Conservation (phyloP, 1,140 invertebrate species). For the Achatina immaculata region DNA sequence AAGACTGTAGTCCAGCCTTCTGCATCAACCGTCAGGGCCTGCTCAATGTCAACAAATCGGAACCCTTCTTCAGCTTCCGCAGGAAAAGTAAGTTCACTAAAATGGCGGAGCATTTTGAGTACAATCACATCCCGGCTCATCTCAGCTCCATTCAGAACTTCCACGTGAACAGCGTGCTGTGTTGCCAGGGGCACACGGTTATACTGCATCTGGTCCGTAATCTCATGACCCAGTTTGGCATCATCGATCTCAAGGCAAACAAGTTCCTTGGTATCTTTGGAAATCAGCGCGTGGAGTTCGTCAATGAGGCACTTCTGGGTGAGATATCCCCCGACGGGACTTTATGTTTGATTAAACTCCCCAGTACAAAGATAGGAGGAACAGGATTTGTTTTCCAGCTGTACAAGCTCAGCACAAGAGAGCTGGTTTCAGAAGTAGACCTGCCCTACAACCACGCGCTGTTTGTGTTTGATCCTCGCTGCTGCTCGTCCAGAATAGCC, state of each 20-base stretch:
- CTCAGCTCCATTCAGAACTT: constrained; percentile 71
- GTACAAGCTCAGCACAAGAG: constrained; percentile 61
- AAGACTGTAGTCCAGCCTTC: constrained; percentile 69
- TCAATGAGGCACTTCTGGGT: constrained; percentile 67
- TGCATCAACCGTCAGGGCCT: constrained; percentile 69
- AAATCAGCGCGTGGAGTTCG: constrained; percentile 66
- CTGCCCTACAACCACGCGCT: constrained; percentile 61
- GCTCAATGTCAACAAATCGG: constrained; percentile 68
- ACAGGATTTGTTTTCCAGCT: constrained; percentile 63
- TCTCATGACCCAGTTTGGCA: constrained; percentile 69
- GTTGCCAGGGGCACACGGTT: constrained; percentile 65
- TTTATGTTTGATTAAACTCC: constrained; percentile 66
- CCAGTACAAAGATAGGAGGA: constrained; percentile 46
- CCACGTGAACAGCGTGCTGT: constrained; percentile 70
- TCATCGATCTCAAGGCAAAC: constrained; percentile 65
- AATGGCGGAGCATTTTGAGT: constrained; percentile 72
- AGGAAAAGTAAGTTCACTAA: constrained; percentile 69
- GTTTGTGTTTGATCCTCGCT: constrained; percentile 69
- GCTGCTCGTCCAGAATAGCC: constrained; percentile 63
- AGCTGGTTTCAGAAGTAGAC: constrained; percentile 59
- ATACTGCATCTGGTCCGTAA: constrained; percentile 68
- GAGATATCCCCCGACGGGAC: constrained; percentile 68
- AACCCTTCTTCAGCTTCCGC: constrained; percentile 67
- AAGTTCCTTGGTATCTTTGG: constrained; percentile 70
- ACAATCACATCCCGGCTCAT: constrained; percentile 71